Percentiles rank a stretch among this genome's conserved stretches.
Evolutionary conservation across 2,888 invertebrate genomes (phyloP).

Genomic region (Petrophora chlorosata): DNA sequence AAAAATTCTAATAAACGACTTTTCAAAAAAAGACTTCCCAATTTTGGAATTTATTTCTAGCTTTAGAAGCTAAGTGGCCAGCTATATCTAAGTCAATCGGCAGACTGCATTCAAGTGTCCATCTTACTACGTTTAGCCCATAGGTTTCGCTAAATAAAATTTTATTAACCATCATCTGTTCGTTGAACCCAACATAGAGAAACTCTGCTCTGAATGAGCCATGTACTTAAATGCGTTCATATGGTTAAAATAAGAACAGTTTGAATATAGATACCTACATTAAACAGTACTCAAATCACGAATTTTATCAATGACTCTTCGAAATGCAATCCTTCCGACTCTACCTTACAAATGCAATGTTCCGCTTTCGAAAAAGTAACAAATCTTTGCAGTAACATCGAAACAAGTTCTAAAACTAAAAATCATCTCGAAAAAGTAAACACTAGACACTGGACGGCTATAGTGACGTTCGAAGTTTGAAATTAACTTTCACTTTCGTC

Average conservation of each 20-base stretch:
- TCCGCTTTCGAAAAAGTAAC: constrained; percentile 8
- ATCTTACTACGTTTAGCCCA: constrained; percentile 34
- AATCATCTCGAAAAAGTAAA: constrained; percentile 40
- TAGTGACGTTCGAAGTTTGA: constrained; percentile 57
- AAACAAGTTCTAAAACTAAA: constrained; percentile 21
- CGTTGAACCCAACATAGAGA: constrained; percentile 39
- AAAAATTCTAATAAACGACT: too few species aligned
- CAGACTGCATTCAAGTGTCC: neutral
- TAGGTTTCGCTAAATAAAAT: constrained; percentile 44
- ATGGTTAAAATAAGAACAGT: neutral
- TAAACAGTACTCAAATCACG: too few species aligned
- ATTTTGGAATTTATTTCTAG: too few species aligned
- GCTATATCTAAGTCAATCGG: constrained; percentile 2
- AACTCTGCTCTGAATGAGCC: constrained; percentile 2
- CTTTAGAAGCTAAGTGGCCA: neutral
- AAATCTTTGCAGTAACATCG: neutral
- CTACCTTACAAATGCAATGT: neutral
- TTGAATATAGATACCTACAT: too few species aligned
- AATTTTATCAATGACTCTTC: too few species aligned
- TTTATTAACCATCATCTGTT: constrained; percentile 37
- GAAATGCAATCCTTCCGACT: too few species aligned
- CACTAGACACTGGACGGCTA: constrained; percentile 31
- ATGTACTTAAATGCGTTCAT: constrained; percentile 1
- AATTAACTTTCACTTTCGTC: constrained; percentile 64
- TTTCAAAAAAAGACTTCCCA: too few species aligned